Conservation (phyloP, 2,113 vertebrate species). For the Halichoerus grypus region DNA sequence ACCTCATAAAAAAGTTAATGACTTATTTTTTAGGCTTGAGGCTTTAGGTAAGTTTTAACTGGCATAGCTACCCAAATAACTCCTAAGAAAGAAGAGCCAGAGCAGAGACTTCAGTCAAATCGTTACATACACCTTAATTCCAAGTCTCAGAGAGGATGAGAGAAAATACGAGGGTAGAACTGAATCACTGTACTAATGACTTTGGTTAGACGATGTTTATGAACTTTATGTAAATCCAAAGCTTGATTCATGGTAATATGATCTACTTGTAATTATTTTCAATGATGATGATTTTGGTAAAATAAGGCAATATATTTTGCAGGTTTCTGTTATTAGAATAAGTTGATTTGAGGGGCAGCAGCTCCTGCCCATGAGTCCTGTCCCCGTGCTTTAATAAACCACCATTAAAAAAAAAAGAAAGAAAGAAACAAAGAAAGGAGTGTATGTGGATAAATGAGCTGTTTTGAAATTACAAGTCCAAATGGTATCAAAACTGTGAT, state of each 20-base stretch:
- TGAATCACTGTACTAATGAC: not conserved
- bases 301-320: not conserved
- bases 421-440: not conserved
- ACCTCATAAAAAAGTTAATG: slow-evolving; percentile 17
- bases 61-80: slow-evolving; percentile 11
- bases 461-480: not conserved
- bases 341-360: not conserved
- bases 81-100: not conserved
- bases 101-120: not conserved
- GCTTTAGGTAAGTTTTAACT: not conserved
- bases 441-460: not conserved
- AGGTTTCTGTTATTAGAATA: not conserved
- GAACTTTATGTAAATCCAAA: not conserved
- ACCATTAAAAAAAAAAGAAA: too few relatives aligned
- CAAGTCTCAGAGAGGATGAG: not conserved
- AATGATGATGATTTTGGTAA: not conserved
- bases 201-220: not conserved
- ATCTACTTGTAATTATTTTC: not conserved
- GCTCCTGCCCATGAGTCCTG: too few relatives aligned
- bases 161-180: not conserved
- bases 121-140: not conserved
- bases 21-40: not conserved
- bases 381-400: too few relatives aligned
- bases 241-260: not conserved
- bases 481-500: not conserved